A percentile compares a stretch with the other conserved stretches of the same genome.
These are phyloP conservation scores for Strix aluco DNA, from an alignment of 2,113 vertebrate genomes.

Conservation along the genomic window DNA sequence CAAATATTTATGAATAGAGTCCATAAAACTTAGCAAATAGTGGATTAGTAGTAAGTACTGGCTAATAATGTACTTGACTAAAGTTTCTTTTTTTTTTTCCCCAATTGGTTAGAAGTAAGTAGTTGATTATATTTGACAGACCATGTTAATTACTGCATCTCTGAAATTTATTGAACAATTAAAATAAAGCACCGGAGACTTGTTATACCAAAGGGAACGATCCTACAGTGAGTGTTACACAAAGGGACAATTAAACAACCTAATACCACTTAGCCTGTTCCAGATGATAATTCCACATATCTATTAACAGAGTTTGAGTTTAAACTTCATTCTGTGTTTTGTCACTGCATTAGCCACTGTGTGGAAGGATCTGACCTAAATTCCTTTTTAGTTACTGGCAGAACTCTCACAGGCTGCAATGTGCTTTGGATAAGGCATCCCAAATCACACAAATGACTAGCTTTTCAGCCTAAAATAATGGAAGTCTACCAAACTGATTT, in stretches of 20 bases:
- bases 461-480: conserved; percentile 26
- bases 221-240: background rate
- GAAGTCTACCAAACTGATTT: conserved; percentile 27
- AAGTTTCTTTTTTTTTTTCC: background rate
- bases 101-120: background rate
- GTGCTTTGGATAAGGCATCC: background rate
- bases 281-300: background rate
- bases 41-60: background rate
- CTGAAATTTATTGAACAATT: conserved; percentile 27
- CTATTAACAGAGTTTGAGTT: background rate
- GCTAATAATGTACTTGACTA: background rate
- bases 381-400: background rate
- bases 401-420: background rate
- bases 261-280: background rate
- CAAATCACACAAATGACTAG: background rate
- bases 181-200: background rate
- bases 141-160: conserved; percentile 25
- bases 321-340: background rate
- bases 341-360: background rate
- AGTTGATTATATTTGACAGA: conserved; percentile 21
- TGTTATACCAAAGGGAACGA: background rate
- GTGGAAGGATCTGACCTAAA: background rate
- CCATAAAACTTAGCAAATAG: background rate
- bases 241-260: background rate
- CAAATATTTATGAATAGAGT: background rate